A percentile compares a stretch with the other conserved stretches of the same genome.
These are phyloP conservation scores for Nomada goodeniana DNA, from an alignment of 2,888 invertebrate species.

Conservation along the genomic window DNA sequence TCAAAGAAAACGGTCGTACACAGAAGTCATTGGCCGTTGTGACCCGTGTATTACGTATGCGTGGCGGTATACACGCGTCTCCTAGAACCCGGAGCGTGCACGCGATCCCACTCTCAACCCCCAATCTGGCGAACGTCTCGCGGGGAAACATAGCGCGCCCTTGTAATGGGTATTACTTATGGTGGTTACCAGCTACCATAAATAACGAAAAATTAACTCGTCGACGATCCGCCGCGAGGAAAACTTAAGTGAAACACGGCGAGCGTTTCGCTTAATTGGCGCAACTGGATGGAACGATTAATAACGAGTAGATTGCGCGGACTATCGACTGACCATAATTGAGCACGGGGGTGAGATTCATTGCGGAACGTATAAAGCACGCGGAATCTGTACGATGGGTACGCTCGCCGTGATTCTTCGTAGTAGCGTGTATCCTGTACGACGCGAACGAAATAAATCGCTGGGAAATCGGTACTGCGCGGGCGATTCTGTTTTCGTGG, in stretches of 20 bases:
- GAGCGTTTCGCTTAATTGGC: conserved; percentile 45
- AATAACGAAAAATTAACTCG: conserved; percentile 62
- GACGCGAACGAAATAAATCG: conserved; percentile 1
- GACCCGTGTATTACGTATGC: conserved; percentile 25
- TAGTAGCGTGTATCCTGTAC: too few species aligned
- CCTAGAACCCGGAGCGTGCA: neutral
- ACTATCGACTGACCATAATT: conserved; percentile 38
- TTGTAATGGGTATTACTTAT: conserved; percentile 57
- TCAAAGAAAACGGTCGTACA: conserved; percentile 20
- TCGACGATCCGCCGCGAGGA: conserved; percentile 40
- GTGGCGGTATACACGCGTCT: conserved; percentile 7
- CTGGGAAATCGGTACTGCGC: neutral
- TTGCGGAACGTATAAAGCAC: conserved; percentile 13
- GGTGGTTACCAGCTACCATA: conserved; percentile 37
- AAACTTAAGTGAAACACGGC: conserved; percentile 50
- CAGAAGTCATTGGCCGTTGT: conserved; percentile 57
- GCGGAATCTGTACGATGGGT: conserved; percentile 18
- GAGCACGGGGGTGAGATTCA: conserved; percentile 50
- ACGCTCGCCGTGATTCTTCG: neutral
- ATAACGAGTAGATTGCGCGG: conserved; percentile 19
- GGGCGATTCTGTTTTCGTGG: neutral
- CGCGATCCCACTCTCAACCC: conserved; percentile 19
- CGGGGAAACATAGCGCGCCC: conserved; percentile 26
- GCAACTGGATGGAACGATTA: conserved; percentile 45
- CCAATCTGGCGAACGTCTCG: neutral